Percentiles rank a stretch among this genome's conserved stretches.
These are phyloP conservation scores for Tridacna crocea DNA, from an alignment of 2,888 invertebrate genomes.

Conservation along the genomic window DNA sequence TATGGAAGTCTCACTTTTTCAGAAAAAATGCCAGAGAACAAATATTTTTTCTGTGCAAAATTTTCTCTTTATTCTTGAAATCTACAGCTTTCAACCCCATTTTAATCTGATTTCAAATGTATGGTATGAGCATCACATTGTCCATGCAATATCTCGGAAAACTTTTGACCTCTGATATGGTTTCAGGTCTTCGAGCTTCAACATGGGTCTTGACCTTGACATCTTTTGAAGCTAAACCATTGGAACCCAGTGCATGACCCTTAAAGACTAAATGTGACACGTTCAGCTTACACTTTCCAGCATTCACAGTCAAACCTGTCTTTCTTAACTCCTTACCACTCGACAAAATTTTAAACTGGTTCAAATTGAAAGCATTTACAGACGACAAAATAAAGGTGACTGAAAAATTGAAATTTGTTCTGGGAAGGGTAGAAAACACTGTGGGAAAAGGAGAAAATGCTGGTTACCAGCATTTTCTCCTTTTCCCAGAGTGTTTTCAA, in stretches of 20 bases:
- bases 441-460: not conserved
- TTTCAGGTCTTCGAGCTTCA: conserved; percentile 46
- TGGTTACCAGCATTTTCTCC: not conserved
- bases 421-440: not conserved
- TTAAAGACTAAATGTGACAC: conserved; percentile 51
- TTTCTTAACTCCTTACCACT: conserved; percentile 39
- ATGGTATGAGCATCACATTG: no score
- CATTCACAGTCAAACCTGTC: conserved; percentile 54
- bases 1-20: no score
- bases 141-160: no score
- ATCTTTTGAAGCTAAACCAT: conserved; percentile 46
- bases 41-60: no score
- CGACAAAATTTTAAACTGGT: no score
- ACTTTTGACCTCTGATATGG: conserved; percentile 37
- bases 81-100: no score
- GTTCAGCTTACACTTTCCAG: conserved; percentile 61
- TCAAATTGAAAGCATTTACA: no score
- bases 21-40: no score
- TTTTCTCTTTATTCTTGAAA: no score
- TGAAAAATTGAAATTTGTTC: no score
- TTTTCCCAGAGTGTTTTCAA: not conserved
- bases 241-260: conserved; percentile 45
- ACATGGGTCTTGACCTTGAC: conserved; percentile 47
- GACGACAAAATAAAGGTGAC: no score
- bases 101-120: no score